Evolutionary conservation across 2,113 vertebrate genomes (phyloP).

Genomic region (Semicossyphus pulcher): DNA sequence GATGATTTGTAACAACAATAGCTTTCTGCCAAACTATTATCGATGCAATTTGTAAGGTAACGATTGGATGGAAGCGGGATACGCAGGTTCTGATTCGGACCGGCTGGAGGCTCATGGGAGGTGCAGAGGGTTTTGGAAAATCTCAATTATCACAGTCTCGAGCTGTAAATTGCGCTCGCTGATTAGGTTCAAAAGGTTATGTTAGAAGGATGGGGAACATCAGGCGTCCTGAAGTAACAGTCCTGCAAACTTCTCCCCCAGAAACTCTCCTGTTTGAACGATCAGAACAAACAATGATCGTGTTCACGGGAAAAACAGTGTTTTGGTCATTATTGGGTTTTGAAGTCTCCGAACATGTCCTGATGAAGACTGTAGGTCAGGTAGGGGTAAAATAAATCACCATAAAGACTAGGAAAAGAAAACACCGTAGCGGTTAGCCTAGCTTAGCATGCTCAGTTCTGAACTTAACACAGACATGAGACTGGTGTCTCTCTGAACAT

Average conservation of each 20-base stretch:
- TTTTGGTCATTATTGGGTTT: no score
- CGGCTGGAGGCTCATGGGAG: background rate
- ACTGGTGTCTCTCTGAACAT: no score
- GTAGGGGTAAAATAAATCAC: no score
- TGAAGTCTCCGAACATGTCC: no score
- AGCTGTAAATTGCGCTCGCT: background rate
- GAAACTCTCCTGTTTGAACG: no score
- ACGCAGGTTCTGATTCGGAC: slow-evolving; percentile 7
- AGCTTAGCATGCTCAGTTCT: no score
- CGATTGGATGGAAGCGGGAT: slow-evolving; percentile 19
- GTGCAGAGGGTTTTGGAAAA: background rate
- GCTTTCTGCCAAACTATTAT: slow-evolving; percentile 24
- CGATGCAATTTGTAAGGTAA: background rate
- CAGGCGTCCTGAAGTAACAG: background rate
- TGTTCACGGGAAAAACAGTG: no score
- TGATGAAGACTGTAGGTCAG: no score
- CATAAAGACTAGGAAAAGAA: no score
- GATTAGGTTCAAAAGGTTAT: slow-evolving; percentile 3
- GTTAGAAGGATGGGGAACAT: background rate
- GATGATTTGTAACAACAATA: slow-evolving; percentile 46
- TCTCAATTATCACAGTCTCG: background rate
- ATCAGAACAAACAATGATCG: no score
- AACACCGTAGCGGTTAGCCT: no score
- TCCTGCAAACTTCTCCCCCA: background rate
- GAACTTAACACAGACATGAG: no score